These are phyloP conservation scores for Neodontobutis hainanensis DNA, from an alignment of 2,113 vertebrate genomes.

Conservation along the genomic window DNA sequence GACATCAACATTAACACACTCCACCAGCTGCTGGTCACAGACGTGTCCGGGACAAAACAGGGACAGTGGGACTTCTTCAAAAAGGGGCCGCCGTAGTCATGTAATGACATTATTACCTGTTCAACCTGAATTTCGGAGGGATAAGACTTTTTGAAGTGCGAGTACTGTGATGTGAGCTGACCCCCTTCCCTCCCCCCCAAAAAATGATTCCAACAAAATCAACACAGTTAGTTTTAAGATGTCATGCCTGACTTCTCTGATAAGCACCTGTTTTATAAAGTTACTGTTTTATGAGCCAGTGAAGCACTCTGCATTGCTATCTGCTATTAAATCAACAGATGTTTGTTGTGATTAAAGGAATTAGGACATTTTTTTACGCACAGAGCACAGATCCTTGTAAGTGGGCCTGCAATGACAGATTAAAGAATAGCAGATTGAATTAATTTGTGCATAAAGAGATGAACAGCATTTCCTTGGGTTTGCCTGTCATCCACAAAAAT, in stretches of 20 bases:
- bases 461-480: neutral
- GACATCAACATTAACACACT: constrained; percentile 74
- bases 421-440: neutral
- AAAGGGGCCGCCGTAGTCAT: constrained; percentile 31
- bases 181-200: too few relatives aligned
- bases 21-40: constrained; percentile 72
- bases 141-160: constrained; percentile 12
- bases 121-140: constrained; percentile 8
- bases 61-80: constrained; percentile 46
- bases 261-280: too few relatives aligned
- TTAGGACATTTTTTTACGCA: constrained; percentile 8
- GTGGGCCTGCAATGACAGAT: too few relatives aligned
- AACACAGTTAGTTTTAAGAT: too few relatives aligned
- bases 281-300: too few relatives aligned
- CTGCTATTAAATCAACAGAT: constrained; percentile 3
- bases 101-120: constrained; percentile 56
- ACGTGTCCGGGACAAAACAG: constrained; percentile 61
- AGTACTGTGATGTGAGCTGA: constrained; percentile 1
- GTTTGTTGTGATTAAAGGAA: constrained; percentile 8
- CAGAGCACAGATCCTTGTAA: neutral
- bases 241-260: too few relatives aligned
- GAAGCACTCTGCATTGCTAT: too few relatives aligned
- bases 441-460: neutral
- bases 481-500: neutral
- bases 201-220: too few relatives aligned